Percentiles rank a stretch among this genome's conserved stretches.
These are phyloP conservation scores for Aelia acuminata DNA, from an alignment of 2,888 invertebrate species.

Conservation along the genomic window DNA sequence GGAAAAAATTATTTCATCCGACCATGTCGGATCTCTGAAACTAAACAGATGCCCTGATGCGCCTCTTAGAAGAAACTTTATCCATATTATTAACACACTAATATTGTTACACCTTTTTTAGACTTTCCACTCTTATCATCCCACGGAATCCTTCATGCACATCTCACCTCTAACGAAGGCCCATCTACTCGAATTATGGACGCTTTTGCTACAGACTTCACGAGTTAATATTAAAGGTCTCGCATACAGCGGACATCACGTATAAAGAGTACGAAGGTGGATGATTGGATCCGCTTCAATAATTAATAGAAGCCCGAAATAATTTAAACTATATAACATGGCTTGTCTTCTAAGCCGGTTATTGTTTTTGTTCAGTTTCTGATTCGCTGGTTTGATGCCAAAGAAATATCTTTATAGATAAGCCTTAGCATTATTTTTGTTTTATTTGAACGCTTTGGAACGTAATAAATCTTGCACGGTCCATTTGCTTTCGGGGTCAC, in stretches of 20 bases:
- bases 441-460: not conserved
- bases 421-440: not conserved
- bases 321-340: too few relatives aligned
- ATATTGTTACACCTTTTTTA: not conserved
- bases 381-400: not conserved
- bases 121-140: not conserved
- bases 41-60: not conserved
- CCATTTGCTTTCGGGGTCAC: not conserved
- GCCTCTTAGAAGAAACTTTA: not conserved
- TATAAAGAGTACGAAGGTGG: not conserved
- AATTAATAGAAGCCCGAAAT: too few relatives aligned
- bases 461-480: slow-evolving; percentile 21
- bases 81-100: not conserved
- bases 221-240: not conserved
- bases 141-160: not conserved
- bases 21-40: not conserved
- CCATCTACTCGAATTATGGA: not conserved
- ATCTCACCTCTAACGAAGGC: not conserved
- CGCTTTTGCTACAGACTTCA: not conserved
- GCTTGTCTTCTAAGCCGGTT: not conserved
- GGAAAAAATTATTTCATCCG: not conserved
- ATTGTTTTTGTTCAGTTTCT: not conserved
- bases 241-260: not conserved
- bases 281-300: not conserved
- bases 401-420: slow-evolving; percentile 9